Base-by-base conservation (phyloP, 2,888 invertebrate genomes). In the Caenorhabditis sp. region DNA sequence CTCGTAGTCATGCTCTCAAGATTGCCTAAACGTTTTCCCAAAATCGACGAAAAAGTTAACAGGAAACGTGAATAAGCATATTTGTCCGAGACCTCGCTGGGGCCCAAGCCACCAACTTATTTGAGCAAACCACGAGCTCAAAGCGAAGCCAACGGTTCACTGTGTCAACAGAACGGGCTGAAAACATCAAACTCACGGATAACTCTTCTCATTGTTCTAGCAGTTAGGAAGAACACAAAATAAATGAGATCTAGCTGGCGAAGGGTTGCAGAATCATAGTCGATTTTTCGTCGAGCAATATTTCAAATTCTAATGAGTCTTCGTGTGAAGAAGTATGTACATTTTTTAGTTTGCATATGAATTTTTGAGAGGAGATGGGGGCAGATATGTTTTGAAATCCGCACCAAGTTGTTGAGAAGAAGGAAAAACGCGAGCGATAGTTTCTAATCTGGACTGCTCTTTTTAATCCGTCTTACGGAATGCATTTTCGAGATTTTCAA, bases 91-190 rank as follows among this genome's bases (percentile, higher is more conserved):
- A 38, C 64, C 28, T 19, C 49, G 35, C 2, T 3, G 35, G 26
- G 16, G 12, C 19, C 10, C 61, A 38, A 38, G 19, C 61, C 24
- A 51, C 56, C 41, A 69, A 69, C 70, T 61, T 72, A 79, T 61
- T 70, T 64, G 77, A 79, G 77, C 54, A 79, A 69, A 64, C 64
- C 70, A 79, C 56, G 63, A 63, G 70, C 56, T 63, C 54, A 16
- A 44, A 61, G 31, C 31, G n/a, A 59, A 44, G 24, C 44, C 47
- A 47, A 54, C 24, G 54, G 66, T 70, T 64, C 44, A 16, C 70
- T 54, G 35, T 56, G 72, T 66, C 47, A 79, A 79, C 35, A 72
- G 31, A 47, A 54, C 28, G 26, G 41, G n/a, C 69, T 56, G 63
- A 69, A 54, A 59, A 56, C 44, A 26, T 28, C n/a, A 51, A 58